These are phyloP conservation scores for Todiramphus chloris DNA, from an alignment of 2,113 vertebrate species.

Conservation along the genomic window DNA sequence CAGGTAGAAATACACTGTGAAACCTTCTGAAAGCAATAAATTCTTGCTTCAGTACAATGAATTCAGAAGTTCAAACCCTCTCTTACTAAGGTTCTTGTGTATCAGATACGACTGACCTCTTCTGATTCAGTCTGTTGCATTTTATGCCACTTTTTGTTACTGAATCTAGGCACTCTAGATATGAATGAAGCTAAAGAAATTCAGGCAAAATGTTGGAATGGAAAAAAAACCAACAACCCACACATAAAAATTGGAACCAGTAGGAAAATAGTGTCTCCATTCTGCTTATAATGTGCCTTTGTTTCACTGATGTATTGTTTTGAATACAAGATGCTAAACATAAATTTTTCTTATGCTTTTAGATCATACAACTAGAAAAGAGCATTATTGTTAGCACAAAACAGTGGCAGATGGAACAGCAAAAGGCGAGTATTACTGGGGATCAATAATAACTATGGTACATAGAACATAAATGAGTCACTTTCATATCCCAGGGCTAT, in stretches of 20 bases:
- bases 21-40: neutral
- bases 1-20: neutral
- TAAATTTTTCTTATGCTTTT: neutral
- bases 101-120: neutral
- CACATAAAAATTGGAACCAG: neutral
- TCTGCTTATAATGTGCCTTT: neutral
- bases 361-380: neutral
- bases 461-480: neutral
- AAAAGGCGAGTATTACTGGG: neutral
- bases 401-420: slow-evolving; percentile 15
- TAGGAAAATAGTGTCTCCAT: neutral
- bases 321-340: neutral
- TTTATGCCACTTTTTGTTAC: neutral
- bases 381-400: neutral
- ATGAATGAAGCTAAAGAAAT: neutral
- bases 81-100: neutral
- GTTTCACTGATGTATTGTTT: neutral
- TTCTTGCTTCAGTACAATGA: neutral
- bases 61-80: neutral
- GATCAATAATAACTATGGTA: neutral
- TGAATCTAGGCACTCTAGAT: neutral
- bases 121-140: neutral
- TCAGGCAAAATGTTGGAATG: neutral
- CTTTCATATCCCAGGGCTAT: neutral
- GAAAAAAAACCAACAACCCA: neutral